phyloP scores from a whole-genome alignment of 1,140 invertebrate species.

The Leptinotarsa lineolata region DNA sequence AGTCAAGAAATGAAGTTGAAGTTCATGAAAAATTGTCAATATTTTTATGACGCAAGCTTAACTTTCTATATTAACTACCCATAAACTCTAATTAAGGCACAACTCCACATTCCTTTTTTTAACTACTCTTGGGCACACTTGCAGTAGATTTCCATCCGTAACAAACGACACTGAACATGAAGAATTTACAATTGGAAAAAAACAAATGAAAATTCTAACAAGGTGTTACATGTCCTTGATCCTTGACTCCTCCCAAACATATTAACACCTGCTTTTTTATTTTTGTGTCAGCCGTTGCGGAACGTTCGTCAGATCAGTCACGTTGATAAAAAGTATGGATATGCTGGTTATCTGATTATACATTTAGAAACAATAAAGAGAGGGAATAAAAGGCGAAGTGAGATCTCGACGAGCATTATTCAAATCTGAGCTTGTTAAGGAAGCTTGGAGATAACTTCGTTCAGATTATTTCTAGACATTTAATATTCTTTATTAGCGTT shows the following conservation, averaged over 20 bases:
- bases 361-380: constrained; percentile 9
- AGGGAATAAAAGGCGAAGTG: neutral
- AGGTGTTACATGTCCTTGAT: constrained; percentile 17
- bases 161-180: neutral
- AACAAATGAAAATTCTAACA: constrained; percentile 1
- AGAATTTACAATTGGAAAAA: neutral
- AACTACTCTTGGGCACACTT: too few species aligned
- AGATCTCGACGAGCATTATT: constrained; percentile 1
- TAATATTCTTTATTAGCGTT: neutral
- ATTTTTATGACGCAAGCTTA: too few species aligned
- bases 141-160: neutral
- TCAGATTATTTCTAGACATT: neutral
- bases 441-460: neutral
- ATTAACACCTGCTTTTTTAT: constrained; percentile 23
- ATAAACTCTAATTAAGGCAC: too few species aligned
- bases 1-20: too few species aligned
- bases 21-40: too few species aligned
- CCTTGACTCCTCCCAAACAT: constrained; percentile 2
- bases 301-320: constrained; percentile 7
- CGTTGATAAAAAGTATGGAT: neutral
- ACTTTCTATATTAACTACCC: too few species aligned
- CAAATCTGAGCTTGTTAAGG: neutral
- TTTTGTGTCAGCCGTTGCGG: neutral
- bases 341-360: constrained; percentile 8
- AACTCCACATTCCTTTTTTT: too few species aligned